Evolutionary conservation across 2,888 invertebrate genomes (phyloP), one percentile per base, ranked within the genome.

Genomic region (Synanthedon tipuliformis): DNA sequence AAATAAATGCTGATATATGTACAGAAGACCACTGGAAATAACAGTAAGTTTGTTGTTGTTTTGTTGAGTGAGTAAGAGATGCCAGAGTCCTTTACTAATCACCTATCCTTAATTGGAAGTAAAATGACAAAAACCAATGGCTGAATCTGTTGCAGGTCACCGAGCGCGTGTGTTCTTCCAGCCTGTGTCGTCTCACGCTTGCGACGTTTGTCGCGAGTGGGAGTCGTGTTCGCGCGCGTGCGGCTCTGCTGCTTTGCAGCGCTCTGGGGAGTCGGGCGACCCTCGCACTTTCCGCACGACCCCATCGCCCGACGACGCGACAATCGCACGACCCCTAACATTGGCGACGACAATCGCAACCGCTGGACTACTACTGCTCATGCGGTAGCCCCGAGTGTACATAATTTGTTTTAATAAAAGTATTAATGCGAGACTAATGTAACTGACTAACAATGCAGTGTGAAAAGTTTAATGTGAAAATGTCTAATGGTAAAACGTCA

Each of bases 121-220:
- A n/a, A 12, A 41, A n/a, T 11, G n/a, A 10, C 7, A 41, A 12
- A 41, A 4, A 11, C 4, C 41, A 3, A 54, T 8, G 27, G 2
- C 10, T 7, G 8, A 34, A 34, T 34, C 8, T 10, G 10, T 66
- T 69, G n/a, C 69, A 94, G 95, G 94, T 65, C 92, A 94, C 65
- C 90, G 93, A 68, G 95, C 95, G 1, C 89, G 95, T 61, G 91
- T 93, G 62, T 96, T 96, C 81, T 96, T 95, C 81, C 90, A 91
- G 58, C 90, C 93, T 3, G 88, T 90, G 51, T 81, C 87, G 56
- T 90, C 93, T 41, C 92, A 92, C 1, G 85, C 94, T 15, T 96
- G 95, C 75, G 95, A 95, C 81, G 92, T 95, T 67, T 96, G 96
- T 70, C 93, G 95, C 63, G 70, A 67, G 60, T 86, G 86, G 85